Evolutionary conservation across 2,888 invertebrate genomes (phyloP), one percentile per base, ranked within the genome.

Genomic region (Hylaea fasciaria): DNA sequence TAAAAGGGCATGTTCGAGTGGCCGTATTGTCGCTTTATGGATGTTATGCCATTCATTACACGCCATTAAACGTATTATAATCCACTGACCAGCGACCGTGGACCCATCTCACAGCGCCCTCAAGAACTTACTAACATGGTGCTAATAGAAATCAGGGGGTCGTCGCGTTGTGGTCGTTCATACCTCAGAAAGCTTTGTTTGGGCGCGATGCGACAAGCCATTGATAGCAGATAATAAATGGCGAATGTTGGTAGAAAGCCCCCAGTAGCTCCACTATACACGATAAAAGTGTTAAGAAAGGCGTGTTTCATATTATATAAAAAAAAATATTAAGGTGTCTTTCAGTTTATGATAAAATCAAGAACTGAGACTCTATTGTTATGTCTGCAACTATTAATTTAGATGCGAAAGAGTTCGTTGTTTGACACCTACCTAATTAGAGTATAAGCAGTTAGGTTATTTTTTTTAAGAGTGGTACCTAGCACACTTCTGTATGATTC

Each of bases 31-130:
- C 82, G 82, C 82, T 88, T 91, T 91, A 92, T 92, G 85, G 91
- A 90, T 92, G 92, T 92, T 91, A 91, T 89, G 81, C 89, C 85
- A 90, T 92, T 91, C 91, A 91, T 91, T 92, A 91, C 92, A 90
- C 80, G 86, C 91, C 92, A 92, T 92, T 92, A 90, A 91, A 88
- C 85, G 87, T 83, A 89, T 91, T 92, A 91, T 91, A 86, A 86
- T 72, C 73, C 77, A 71, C 73, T 81, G 77, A 83, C 89, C 85
- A 83, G 57, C 57, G 3, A 67, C 71, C 35, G 14, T 37, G 68
- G 87, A 80, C 50, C 86, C 66, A 51, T 71, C 72, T 52, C 62
- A 57, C 55, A 65, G 67, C 62, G 67, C 29, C 37, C 16, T n/a
- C 22, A 46, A 16, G 65, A 70, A 67, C 66, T 62, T 56, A 64